phyloP scores from a whole-genome alignment of 2,113 vertebrate species.

The Andinoacara biseriatus region DNA sequence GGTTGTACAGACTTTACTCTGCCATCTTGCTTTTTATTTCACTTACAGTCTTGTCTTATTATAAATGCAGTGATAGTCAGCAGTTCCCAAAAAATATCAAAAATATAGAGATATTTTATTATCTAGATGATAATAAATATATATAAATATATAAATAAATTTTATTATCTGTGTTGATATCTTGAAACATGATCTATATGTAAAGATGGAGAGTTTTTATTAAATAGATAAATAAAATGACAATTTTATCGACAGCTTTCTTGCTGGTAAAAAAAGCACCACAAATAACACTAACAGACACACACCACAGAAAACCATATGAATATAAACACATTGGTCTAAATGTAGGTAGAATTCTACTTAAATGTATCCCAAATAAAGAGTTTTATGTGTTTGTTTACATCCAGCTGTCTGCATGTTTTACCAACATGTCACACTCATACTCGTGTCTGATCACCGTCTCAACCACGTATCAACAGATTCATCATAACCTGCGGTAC shows the following conservation, averaged over 20 bases:
- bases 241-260: no score
- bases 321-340: background rate
- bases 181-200: no score
- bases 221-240: no score
- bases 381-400: constrained; percentile 1
- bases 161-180: no score
- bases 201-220: no score
- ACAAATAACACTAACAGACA: no score
- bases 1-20: background rate
- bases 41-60: background rate
- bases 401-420: constrained; percentile 3
- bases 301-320: no score
- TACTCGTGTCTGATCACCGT: constrained; percentile 15
- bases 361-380: background rate
- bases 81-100: background rate
- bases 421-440: constrained; percentile 15
- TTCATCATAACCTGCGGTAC: constrained; percentile 26
- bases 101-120: background rate
- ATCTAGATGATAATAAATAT: no score
- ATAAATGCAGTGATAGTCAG: background rate
- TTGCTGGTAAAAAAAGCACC: no score
- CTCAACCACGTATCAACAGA: constrained; percentile 29
- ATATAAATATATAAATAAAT: no score
- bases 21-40: background rate
- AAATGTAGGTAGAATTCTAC: background rate